phyloP scores from a whole-genome alignment of 2,113 vertebrate species.

The Colaptes auratus region DNA sequence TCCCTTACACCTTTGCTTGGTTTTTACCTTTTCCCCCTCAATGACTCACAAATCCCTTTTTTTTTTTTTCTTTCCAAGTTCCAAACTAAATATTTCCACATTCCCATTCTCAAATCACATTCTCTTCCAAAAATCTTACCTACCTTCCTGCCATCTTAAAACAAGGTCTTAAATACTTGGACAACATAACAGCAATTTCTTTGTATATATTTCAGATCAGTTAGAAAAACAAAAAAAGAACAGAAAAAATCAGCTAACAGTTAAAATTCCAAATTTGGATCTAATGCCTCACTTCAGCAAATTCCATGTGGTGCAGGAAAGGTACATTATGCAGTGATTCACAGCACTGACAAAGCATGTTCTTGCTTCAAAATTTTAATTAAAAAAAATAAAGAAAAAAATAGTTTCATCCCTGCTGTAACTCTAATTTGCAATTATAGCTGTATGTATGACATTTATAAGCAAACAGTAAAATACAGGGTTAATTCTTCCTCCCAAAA shows the following conservation, averaged over 20 bases:
- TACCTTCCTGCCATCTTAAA: background rate
- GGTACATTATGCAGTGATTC: background rate
- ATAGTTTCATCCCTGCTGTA: background rate
- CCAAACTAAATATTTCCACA: background rate
- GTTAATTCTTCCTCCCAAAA: background rate
- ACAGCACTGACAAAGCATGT: background rate
- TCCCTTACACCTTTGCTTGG: background rate
- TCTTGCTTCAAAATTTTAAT: background rate
- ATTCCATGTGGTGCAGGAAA: background rate
- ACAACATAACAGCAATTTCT: background rate
- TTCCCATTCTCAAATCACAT: accelerated
- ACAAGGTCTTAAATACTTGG: background rate
- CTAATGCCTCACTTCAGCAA: background rate
- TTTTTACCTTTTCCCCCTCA: background rate
- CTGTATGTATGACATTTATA: background rate
- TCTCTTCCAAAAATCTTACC: background rate
- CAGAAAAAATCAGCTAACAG: background rate
- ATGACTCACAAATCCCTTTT: accelerated
- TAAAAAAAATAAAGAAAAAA: no score
- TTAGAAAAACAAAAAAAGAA: background rate
- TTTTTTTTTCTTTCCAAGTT: background rate
- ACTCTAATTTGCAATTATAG: background rate
- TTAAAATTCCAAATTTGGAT: background rate
- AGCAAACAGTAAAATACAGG: background rate
- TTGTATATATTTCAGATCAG: background rate